These are phyloP conservation scores for Mareca penelope DNA, from an alignment of 2,797 vertebrate genomes.

Conservation along the genomic window DNA sequence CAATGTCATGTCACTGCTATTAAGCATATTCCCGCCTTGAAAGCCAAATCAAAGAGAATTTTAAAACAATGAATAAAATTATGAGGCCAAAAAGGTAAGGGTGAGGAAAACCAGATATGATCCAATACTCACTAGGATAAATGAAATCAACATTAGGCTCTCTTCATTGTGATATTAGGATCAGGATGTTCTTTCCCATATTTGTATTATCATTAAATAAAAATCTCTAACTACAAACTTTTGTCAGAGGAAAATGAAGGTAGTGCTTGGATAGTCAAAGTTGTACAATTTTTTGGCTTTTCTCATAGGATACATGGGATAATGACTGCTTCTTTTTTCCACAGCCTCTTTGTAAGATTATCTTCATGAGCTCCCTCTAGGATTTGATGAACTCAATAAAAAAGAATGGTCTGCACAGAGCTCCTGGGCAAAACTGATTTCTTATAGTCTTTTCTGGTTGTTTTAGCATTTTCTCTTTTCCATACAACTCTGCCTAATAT, in stretches of 20 bases:
- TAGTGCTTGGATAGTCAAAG: background rate
- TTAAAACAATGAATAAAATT: constrained; percentile 21
- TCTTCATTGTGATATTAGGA: background rate
- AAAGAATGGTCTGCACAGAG: background rate
- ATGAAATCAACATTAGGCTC: background rate
- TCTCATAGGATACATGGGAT: background rate
- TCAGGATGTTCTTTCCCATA: background rate
- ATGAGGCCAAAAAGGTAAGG: background rate
- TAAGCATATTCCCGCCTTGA: background rate
- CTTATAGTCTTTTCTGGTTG: background rate
- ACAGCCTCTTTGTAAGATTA: background rate
- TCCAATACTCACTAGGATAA: background rate
- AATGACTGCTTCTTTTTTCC: background rate
- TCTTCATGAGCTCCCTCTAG: background rate
- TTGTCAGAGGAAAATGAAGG: background rate
- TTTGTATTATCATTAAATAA: background rate
- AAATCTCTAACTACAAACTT: background rate
- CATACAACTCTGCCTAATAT: background rate
- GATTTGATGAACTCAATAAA: background rate
- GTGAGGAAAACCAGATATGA: background rate
- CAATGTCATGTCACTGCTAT: background rate
- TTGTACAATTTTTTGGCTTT: background rate
- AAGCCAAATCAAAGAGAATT: constrained; percentile 39
- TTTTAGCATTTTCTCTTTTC: background rate
- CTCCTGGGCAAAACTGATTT: background rate